phyloP scores from a whole-genome alignment of 37 sponge, comb jelly and placozoan genomes.

The Beroe forskalii region DNA sequence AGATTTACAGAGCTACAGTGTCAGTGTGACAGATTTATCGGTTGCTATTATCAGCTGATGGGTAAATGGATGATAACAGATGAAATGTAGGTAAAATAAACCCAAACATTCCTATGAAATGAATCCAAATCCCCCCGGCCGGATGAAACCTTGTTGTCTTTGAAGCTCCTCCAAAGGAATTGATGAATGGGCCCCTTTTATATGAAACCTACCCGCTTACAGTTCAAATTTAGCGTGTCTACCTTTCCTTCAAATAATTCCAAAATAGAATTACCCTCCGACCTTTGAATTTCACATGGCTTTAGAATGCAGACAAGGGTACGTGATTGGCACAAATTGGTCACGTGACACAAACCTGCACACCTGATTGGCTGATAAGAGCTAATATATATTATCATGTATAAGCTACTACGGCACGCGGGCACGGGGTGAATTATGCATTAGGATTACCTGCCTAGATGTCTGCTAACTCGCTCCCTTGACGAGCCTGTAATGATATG shows the following conservation, averaged over 20 bases:
- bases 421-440: constrained; percentile 7
- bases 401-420: background rate
- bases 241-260: constrained; percentile 40
- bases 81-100: background rate
- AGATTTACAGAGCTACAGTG: too few species aligned
- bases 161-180: background rate
- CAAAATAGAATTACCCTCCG: constrained; percentile 43
- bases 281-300: constrained; percentile 57
- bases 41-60: too few species aligned
- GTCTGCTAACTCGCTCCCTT: constrained; percentile 42
- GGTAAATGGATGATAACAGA: background rate
- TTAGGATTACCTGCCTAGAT: background rate
- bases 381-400: too few species aligned
- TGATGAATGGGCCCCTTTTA: background rate
- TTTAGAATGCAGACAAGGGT: too few species aligned
- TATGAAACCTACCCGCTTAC: background rate
- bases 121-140: too few species aligned
- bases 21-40: too few species aligned
- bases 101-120: background rate
- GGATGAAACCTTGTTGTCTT: too few species aligned
- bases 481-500: background rate
- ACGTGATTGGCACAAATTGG: background rate
- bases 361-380: background rate
- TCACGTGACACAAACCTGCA: background rate
- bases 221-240: constrained; percentile 14